Percentiles rank a stretch among this genome's conserved stretches.
These are phyloP conservation scores for Callinectes sapidus DNA, from an alignment of 2,888 invertebrate species.

Conservation along the genomic window DNA sequence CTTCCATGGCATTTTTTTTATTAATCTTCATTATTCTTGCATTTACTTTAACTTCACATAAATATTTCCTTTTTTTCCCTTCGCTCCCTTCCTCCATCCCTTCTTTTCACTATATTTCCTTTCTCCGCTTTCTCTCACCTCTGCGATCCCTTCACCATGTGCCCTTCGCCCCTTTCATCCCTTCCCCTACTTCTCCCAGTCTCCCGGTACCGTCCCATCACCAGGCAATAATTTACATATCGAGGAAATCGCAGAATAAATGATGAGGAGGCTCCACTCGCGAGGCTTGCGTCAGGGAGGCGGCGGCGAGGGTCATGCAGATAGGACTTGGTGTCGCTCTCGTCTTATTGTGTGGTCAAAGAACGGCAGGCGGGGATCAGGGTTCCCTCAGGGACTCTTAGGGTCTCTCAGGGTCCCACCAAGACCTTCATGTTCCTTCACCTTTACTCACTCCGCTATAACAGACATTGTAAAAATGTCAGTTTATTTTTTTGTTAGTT, in stretches of 20 bases:
- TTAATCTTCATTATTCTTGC: background rate
- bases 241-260: slow-evolving; percentile 45
- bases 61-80: background rate
- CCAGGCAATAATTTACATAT: slow-evolving; percentile 48
- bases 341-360: slow-evolving; percentile 27
- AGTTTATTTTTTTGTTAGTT: background rate
- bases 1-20: background rate
- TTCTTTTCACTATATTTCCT: background rate
- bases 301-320: background rate
- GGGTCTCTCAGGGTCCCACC: background rate
- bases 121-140: background rate
- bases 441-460: background rate
- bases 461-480: slow-evolving; percentile 12
- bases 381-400: background rate
- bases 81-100: background rate
- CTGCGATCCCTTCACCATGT: background rate
- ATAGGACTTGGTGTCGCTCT: slow-evolving; percentile 19
- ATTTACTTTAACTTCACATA: background rate
- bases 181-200: background rate
- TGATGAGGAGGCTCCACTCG: slow-evolving; percentile 22
- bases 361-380: slow-evolving; percentile 3
- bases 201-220: background rate
- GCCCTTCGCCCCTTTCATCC: background rate
- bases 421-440: slow-evolving; percentile 9
- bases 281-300: slow-evolving; percentile 22